Conservation (phyloP, 2,888 invertebrate genomes). For the Bombyx huttoni region DNA sequence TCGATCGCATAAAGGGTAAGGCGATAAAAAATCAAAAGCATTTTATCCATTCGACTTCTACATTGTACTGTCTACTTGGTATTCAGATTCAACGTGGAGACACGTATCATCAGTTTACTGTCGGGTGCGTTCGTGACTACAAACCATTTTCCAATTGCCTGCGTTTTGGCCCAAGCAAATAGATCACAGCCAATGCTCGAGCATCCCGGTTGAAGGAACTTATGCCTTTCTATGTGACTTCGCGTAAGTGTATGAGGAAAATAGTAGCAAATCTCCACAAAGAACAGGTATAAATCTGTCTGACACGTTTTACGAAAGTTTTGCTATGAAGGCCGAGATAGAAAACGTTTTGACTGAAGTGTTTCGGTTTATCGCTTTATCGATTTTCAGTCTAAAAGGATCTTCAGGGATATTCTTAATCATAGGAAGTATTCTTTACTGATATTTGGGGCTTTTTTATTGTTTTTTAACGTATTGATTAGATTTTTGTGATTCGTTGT, state of each 20-base stretch:
- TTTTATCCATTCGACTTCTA: neutral
- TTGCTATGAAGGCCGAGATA: neutral
- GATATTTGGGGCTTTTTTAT: neutral
- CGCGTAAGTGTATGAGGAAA: constrained; percentile 12
- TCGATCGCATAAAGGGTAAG: neutral
- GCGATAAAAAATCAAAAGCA: neutral
- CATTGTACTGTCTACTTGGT: neutral
- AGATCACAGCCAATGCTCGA: constrained; percentile 29
- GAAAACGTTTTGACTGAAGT: neutral
- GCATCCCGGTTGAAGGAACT: constrained; percentile 20
- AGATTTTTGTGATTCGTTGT: no score
- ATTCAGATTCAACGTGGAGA: neutral
- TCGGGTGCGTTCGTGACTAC: constrained; percentile 46
- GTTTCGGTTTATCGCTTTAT: neutral
- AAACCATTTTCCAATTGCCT: constrained; percentile 52
- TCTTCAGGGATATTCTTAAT: neutral
- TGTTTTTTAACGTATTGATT: no score
- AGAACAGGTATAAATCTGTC: neutral
- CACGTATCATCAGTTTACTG: constrained; percentile 43
- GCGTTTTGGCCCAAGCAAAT: constrained; percentile 43
- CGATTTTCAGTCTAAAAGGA: neutral
- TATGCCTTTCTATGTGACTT: constrained; percentile 22
- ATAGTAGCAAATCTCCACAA: constrained; percentile 7
- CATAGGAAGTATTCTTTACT: neutral
- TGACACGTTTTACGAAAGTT: neutral